phyloP scores from a whole-genome alignment of 2,113 vertebrate species.

The Hiodon alosoides region DNA sequence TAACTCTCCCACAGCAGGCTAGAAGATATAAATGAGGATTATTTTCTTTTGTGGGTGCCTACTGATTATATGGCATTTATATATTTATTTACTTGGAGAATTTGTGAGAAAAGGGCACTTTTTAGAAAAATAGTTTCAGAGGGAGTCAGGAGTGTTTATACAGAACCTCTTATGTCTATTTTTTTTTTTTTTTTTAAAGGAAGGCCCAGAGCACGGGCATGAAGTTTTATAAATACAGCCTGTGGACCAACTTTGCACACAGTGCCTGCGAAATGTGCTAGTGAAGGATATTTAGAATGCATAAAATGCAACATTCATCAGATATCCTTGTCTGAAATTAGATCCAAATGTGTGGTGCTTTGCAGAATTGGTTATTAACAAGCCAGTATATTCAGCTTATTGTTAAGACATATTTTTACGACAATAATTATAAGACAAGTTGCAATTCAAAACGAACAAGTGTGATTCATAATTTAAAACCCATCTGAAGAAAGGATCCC shows the following conservation, averaged over 20 bases:
- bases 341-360: neutral
- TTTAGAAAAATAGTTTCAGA: conserved; percentile 40
- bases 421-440: neutral
- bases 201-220: conserved; percentile 6
- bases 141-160: conserved; percentile 48
- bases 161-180: conserved; percentile 52
- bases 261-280: conserved; percentile 28
- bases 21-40: conserved; percentile 55
- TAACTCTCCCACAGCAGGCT: conserved; percentile 34
- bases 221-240: conserved; percentile 37
- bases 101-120: conserved; percentile 42
- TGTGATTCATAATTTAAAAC: no score
- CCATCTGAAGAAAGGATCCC: no score
- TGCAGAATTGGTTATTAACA: no score
- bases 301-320: neutral
- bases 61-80: conserved; percentile 52
- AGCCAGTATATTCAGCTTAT: no score
- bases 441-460: neutral
- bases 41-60: conserved; percentile 54
- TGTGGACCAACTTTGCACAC: conserved; percentile 21
- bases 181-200: conserved; percentile 35
- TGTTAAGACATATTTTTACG: no score
- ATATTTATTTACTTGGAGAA: conserved; percentile 40
- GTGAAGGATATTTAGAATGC: neutral
- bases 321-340: neutral